These are phyloP conservation scores for Sturnus vulgaris DNA, from an alignment of 2,113 vertebrate species.

Conservation along the genomic window DNA sequence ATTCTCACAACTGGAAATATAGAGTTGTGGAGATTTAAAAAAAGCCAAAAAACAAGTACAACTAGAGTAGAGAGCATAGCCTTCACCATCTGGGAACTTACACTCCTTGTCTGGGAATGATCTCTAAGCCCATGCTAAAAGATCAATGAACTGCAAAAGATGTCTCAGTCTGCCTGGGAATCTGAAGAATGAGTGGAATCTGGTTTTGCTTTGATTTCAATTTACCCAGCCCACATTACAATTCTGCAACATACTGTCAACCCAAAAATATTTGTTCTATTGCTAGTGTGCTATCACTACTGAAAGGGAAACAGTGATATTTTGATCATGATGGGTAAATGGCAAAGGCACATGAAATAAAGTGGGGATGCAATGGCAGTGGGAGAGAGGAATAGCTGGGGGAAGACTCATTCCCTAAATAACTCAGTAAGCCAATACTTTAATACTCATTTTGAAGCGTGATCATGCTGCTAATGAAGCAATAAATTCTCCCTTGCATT, in stretches of 20 bases:
- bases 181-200: slow-evolving; percentile 50
- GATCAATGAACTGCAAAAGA: slow-evolving; percentile 46
- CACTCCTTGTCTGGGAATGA: neutral
- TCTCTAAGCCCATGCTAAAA: neutral
- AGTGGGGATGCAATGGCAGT: neutral
- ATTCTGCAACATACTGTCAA: slow-evolving; percentile 5
- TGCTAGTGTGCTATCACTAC: neutral
- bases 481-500: slow-evolving; percentile 50
- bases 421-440: slow-evolving; percentile 32
- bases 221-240: slow-evolving; percentile 8
- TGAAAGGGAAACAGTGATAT: neutral
- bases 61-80: neutral
- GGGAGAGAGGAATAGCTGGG: neutral
- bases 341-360: neutral
- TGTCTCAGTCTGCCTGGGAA: slow-evolving; percentile 32
- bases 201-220: slow-evolving; percentile 47
- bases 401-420: slow-evolving; percentile 29
- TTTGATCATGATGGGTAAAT: neutral
- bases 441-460: slow-evolving; percentile 11
- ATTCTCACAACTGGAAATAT: neutral
- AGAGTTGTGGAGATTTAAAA: neutral
- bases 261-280: slow-evolving; percentile 21
- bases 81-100: neutral
- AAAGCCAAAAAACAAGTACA: neutral
- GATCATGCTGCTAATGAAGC: slow-evolving; percentile 47